Evolutionary conservation across 1,140 invertebrate species (phyloP), one percentile per base, ranked within the genome.

Genomic region (Psix sp.): DNA sequence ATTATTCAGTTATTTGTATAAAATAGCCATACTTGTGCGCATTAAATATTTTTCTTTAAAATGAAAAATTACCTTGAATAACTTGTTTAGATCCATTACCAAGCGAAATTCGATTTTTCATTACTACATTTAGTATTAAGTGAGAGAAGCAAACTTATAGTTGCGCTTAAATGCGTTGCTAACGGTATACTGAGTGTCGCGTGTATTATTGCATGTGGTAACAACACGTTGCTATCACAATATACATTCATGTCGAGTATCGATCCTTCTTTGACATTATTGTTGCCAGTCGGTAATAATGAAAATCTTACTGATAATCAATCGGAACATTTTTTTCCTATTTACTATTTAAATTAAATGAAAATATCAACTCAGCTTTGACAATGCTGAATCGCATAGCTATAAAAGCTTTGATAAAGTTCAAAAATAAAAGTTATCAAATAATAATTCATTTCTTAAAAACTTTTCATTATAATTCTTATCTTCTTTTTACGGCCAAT

Each of bases 151-250:
- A 13, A 6, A 35, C 7, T 4, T 24, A 24, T 29, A 45, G 36
- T 57, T 43, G 36, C 46, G 6, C 48, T 62, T 26, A 36, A 66
- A 42, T 20, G 52, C 67, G 77, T 73, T 66, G 71, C 56, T 52
- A 76, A 68, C 57, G 48, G 36, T 38, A 59, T 21, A 66, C 67
- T 72, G 45, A 16, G 46, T 38, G 65, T 56, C 57, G 66, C 2
- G 48, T 51, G n/a, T n/a, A n/a, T n/a, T 68, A 62, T 59, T 43
- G 26, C 33, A 33, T 14, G 18, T 14, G 24, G 49, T 21, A 46
- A 71, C 42, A 62, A 76, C 21, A 59, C 66, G 62, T 76, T 76
- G 66, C 73, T 66, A 70, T 31, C 46, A 51, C 51, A 45, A 48
- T 54, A 39, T 36, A 31, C 33, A 67, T 54, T 67, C 29, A 46